phyloP scores from a whole-genome alignment of 2,797 vertebrate species.

The Gymnothorax javanicus region DNA sequence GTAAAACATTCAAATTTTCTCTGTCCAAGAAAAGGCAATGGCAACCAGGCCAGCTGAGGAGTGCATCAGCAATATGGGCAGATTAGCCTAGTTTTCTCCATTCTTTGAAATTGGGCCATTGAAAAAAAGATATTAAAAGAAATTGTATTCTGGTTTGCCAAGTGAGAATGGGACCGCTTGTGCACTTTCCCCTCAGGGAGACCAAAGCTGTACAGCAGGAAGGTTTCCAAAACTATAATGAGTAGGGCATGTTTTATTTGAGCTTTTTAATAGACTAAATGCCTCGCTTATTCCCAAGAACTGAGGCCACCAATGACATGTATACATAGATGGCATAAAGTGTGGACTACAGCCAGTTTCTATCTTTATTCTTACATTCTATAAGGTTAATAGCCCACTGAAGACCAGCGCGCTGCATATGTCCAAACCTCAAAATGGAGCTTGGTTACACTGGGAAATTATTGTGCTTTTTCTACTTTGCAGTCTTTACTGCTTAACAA shows the following conservation, averaged over 20 bases:
- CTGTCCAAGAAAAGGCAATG: slow-evolving; percentile 45
- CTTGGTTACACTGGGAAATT: not conserved
- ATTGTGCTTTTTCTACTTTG: not conserved
- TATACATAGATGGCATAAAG: not conserved
- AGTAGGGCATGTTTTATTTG: slow-evolving; percentile 46
- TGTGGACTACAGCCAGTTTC: slow-evolving; percentile 15
- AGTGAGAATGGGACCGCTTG: slow-evolving; percentile 36
- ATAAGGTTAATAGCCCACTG: slow-evolving; percentile 30
- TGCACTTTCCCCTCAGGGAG: slow-evolving; percentile 53
- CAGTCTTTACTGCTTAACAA: not conserved
- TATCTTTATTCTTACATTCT: slow-evolving; percentile 39
- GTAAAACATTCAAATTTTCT: slow-evolving; percentile 29
- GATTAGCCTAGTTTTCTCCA: slow-evolving; percentile 46
- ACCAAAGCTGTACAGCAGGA: slow-evolving; percentile 41
- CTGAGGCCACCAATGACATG: not conserved
- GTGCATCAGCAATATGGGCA: slow-evolving; percentile 29
- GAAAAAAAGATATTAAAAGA: slow-evolving; percentile 44
- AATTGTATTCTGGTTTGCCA: slow-evolving; percentile 53
- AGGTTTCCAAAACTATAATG: slow-evolving; percentile 52
- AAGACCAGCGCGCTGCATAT: slow-evolving; percentile 33
- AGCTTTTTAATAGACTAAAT: slow-evolving; percentile 55
- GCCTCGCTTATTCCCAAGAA: slow-evolving; percentile 48
- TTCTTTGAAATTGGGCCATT: slow-evolving; percentile 57
- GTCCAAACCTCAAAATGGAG: slow-evolving; percentile 19
- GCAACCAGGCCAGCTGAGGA: slow-evolving; percentile 35